These are phyloP conservation scores for Catocala sponsa DNA, from an alignment of 2,888 invertebrate species.

Conservation along the genomic window DNA sequence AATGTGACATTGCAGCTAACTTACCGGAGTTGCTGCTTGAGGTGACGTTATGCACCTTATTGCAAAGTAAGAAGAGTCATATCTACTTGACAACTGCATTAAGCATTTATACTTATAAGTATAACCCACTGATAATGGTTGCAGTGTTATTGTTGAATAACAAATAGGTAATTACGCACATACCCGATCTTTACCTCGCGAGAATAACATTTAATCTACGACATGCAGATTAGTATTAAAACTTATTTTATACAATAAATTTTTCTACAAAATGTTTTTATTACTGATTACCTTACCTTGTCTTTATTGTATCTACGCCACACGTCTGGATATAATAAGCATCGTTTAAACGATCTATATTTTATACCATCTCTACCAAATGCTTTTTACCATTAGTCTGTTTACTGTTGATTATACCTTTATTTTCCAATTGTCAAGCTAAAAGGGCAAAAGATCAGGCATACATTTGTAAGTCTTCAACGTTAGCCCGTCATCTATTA, in stretches of 20 bases:
- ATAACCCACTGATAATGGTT: slow-evolving; percentile 59
- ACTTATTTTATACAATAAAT: too few species aligned
- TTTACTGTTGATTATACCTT: slow-evolving; percentile 37
- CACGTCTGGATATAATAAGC: too few species aligned
- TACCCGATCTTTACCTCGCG: slow-evolving; percentile 30
- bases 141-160: slow-evolving; percentile 57
- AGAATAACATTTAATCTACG: slow-evolving; percentile 4
- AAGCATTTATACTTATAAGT: slow-evolving; percentile 55
- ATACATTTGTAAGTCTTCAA: slow-evolving; percentile 55
- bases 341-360: background rate
- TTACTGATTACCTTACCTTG: too few species aligned
- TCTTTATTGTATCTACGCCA: too few species aligned
- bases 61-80: slow-evolving; percentile 31
- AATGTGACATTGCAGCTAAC: slow-evolving; percentile 70
- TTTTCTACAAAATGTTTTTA: too few species aligned
- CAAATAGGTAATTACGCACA: slow-evolving; percentile 44
- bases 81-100: slow-evolving; percentile 20
- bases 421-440: slow-evolving; percentile 42
- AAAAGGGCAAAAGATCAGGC: slow-evolving; percentile 57
- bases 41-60: slow-evolving; percentile 33
- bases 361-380: slow-evolving; percentile 7
- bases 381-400: slow-evolving; percentile 12
- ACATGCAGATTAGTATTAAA: background rate
- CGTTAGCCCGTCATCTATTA: slow-evolving; percentile 41
- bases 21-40: slow-evolving; percentile 29